Evolutionary conservation across 1,140 invertebrate genomes (phyloP), one percentile per base, ranked within the genome.

Genomic region (Apis laboriosa): DNA sequence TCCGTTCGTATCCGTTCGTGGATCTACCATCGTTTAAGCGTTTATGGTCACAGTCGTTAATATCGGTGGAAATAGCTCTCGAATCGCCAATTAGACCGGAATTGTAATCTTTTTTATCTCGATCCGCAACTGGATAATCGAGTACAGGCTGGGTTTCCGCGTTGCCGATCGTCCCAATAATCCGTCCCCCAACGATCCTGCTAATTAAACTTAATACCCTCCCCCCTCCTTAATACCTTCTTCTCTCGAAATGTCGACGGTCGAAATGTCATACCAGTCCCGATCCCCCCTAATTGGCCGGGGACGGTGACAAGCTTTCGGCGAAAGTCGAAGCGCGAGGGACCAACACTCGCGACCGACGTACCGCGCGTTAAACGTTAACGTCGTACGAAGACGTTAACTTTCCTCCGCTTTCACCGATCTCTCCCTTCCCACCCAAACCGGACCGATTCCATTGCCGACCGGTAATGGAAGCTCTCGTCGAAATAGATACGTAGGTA

Each of bases 241-340:
- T 34, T 53, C 9, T 55, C 28, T 17, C 4, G 43, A 19, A 5
- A 13, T 9, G 19, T 19, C 28, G 8, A 13, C 43, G 64, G 77
- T 56, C 84, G 64, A 86, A 86, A 86, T 79, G 71, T 85, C 78
- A 82, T 72, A 77, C n/a, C 63, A 51, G 77, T 58, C 28, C 34
- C 61, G 17, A 67, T 13, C 2, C 60, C 60, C 60, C 76, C 82
- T 86, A 86, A 86, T 86, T 86, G 66, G 60, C 61, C 70, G 56
- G 64, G n/a, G 43, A 60, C 58, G 71, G 77, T 79, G 75, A 79
- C 79, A 66, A 74, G 61, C 43, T 60, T 74, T 80, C 60, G 61
- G 34, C 79, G 71, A 75, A 75, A 75, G 71, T 75, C 71, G 28
- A 55, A 28, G 53, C 71, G 19, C 17, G 19, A 28, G 19, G 19